A percentile compares a stretch with the other conserved stretches of the same genome.
Conservation (phyloP, 2,888 invertebrate species). For the Kuschelorhynchus macadamiae region DNA sequence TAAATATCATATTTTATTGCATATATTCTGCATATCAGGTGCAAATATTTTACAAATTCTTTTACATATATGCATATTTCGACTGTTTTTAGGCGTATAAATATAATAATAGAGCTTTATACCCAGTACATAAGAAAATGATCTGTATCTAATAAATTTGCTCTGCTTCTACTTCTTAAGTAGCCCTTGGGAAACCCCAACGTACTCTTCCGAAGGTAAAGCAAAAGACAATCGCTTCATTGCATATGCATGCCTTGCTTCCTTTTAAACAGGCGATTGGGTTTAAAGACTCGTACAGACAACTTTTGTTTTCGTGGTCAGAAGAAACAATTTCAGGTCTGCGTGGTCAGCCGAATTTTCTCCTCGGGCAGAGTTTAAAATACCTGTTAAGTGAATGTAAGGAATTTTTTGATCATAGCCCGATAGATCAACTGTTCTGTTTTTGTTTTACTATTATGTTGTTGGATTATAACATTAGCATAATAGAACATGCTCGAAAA, state of each 20-base stretch:
- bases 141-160: too few relatives aligned
- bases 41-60: too few relatives aligned
- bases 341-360: constrained; percentile 10
- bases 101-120: too few relatives aligned
- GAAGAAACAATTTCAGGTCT: constrained; percentile 27
- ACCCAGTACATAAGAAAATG: too few relatives aligned
- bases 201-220: too few relatives aligned
- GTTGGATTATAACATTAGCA: constrained; percentile 6
- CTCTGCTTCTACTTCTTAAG: too few relatives aligned
- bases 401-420: constrained; percentile 20
- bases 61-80: too few relatives aligned
- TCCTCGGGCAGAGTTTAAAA: constrained; percentile 24
- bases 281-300: constrained; percentile 22
- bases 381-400: constrained; percentile 27
- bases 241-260: constrained; percentile 27
- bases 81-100: too few relatives aligned
- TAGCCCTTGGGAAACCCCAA: too few relatives aligned
- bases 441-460: constrained; percentile 4
- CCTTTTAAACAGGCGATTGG: constrained; percentile 20
- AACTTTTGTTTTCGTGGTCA: constrained; percentile 35
- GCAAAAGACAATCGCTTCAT: not conserved
- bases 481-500: constrained; percentile 13
- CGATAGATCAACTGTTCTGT: constrained; percentile 2
- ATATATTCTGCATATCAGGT: too few relatives aligned
- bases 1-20: too few relatives aligned